Base-by-base conservation (phyloP, 92 coral and sea anemone species). In the Siderastrea radians region DNA sequence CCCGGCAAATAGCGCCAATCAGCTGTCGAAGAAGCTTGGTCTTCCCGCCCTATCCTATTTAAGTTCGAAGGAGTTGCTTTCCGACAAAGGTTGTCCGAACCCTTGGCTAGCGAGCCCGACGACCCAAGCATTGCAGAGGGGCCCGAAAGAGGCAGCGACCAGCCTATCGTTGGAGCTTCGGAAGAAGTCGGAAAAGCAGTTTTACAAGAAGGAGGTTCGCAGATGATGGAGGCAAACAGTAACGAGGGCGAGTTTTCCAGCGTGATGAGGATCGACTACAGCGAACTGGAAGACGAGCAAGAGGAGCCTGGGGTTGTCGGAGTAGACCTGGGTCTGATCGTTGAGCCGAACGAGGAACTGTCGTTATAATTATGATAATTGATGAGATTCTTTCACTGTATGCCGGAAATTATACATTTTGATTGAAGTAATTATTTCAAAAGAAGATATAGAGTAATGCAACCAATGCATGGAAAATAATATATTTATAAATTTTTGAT, bases 201-300 rank as follows among this genome's bases (percentile, higher is more conserved):
- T 48, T 49, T 63, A 50, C 49, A 64, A 63, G 38, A 2, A 14
- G 10, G 26, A 60, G 1, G 12, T 44, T 19, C 5, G 17, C 49
- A 58, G 81, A 45, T 38, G 2, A 26, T 51, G 74, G 15, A 44
- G n/a, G 47, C 7, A 12, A 71, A 82, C 53, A 82, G 78, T 43
- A 67, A 70, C 53, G 47, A 70, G 26, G 86, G 68, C 47, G 86
- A 82, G 69, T 82, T 82, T 46, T 14, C 46, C 13, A 71, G 78
- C 54, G 59, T 69, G 47, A 70, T 71, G 61, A 70, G 7, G 75
- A 82, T 82, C 86, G 69, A 82, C 77, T 82, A 82, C 58, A 49
- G 58, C 63, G 69, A 10, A 15, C 45, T 13, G n/a, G 7, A 49
- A 3, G 14, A 7, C 53, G 43, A 70, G 11, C n/a, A 70, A 9